These are phyloP conservation scores for Pelochelys cantorii DNA, from an alignment of 2,797 vertebrate genomes.

Conservation along the genomic window DNA sequence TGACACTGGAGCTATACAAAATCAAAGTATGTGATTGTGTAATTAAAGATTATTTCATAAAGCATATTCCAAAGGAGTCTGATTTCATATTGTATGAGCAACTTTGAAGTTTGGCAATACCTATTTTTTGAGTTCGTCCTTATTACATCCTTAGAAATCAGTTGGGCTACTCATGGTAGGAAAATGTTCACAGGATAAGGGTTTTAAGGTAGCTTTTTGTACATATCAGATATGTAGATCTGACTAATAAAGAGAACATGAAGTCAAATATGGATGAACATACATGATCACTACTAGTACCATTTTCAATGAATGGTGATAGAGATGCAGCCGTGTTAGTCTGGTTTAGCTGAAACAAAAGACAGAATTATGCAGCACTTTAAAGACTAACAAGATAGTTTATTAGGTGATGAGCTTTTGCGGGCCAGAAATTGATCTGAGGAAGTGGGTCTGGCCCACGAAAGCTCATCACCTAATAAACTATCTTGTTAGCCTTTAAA, in stretches of 20 bases:
- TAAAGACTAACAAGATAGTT: too few relatives aligned
- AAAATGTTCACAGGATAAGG: not conserved
- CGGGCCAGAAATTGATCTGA: too few relatives aligned
- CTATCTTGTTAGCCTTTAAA: too few relatives aligned
- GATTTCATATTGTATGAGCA: not conserved
- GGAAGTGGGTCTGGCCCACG: too few relatives aligned
- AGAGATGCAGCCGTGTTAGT: too few relatives aligned
- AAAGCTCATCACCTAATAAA: too few relatives aligned
- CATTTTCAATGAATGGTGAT: not conserved
- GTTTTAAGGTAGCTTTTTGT: not conserved
- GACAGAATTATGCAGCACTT: too few relatives aligned
- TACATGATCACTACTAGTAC: not conserved
- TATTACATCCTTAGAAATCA: not conserved
- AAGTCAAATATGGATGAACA: not conserved
- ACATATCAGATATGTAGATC: not conserved
- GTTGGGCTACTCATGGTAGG: not conserved
- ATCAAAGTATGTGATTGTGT: not conserved
- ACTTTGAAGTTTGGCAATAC: not conserved
- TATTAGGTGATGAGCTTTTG: too few relatives aligned
- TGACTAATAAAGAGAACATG: not conserved
- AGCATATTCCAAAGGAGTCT: not conserved
- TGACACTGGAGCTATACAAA: not conserved
- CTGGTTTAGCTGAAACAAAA: too few relatives aligned
- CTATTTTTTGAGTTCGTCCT: not conserved
- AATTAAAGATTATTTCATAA: not conserved